These are phyloP conservation scores for Teinopalpus imperialis DNA, from an alignment of 2,888 invertebrate genomes.

Conservation along the genomic window DNA sequence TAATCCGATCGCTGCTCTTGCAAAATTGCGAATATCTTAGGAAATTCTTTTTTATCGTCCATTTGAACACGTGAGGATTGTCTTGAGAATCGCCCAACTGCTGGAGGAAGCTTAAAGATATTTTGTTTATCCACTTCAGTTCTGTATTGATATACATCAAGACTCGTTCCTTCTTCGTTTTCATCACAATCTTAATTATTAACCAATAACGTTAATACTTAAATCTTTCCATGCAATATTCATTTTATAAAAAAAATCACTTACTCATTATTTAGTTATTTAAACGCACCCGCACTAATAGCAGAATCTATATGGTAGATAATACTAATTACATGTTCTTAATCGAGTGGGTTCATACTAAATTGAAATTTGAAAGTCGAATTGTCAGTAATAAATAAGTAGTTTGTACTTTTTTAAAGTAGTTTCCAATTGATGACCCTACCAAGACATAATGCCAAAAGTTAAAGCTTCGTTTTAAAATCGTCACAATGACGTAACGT, in stretches of 20 bases:
- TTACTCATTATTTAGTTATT: constrained; percentile 28
- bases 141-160: constrained; percentile 60
- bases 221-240: too few relatives aligned
- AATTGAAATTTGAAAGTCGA: constrained; percentile 1
- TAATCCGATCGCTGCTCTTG: constrained; percentile 65
- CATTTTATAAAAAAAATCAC: constrained; percentile 17
- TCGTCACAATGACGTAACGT: constrained; percentile 63
- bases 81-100: constrained; percentile 29
- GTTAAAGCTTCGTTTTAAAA: constrained; percentile 40
- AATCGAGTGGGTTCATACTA: constrained; percentile 28
- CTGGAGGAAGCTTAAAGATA: constrained; percentile 36
- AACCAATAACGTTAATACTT: neutral
- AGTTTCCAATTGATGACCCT: constrained; percentile 26
- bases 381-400: too few relatives aligned
- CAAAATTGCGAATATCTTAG: constrained; percentile 64
- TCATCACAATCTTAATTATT: constrained; percentile 23
- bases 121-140: constrained; percentile 44
- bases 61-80: constrained; percentile 34
- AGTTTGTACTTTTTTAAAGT: constrained; percentile 5
- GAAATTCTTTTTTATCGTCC: constrained; percentile 47
- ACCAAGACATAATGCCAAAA: constrained; percentile 26
- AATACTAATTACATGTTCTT: constrained; percentile 3
- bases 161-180: constrained; percentile 32
- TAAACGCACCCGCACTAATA: constrained; percentile 28
- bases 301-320: too few relatives aligned